Percentiles rank a stretch among this genome's conserved stretches.
Evolutionary conservation across 2,797 vertebrate genomes (phyloP).

Genomic region (Oceanodroma leucorhoa): DNA sequence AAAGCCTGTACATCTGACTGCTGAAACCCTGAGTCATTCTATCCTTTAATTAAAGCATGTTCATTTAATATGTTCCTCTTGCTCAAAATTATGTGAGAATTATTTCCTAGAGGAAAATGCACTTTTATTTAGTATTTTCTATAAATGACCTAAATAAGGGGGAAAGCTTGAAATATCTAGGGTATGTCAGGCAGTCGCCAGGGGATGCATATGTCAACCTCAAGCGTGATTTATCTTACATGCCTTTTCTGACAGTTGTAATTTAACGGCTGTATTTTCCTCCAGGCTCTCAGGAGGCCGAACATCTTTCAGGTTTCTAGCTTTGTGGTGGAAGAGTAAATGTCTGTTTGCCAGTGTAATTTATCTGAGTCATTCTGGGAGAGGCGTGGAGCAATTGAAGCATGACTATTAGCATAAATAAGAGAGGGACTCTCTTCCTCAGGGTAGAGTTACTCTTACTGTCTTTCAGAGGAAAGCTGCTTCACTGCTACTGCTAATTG

Average conservation of each 20-base stretch:
- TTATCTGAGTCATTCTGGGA: slow-evolving; percentile 78
- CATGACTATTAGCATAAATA: slow-evolving; percentile 1
- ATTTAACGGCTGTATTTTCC: slow-evolving; percentile 58
- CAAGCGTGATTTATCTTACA: slow-evolving; percentile 29
- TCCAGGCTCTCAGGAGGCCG: slow-evolving; percentile 8
- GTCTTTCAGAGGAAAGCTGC: neutral
- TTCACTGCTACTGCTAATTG: neutral
- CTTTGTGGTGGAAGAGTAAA: slow-evolving; percentile 21
- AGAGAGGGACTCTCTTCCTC: neutral
- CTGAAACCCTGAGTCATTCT: slow-evolving; percentile 34
- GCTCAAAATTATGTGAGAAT: neutral
- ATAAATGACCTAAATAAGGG: neutral
- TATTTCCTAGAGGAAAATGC: slow-evolving; percentile 24
- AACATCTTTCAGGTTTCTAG: slow-evolving; percentile 48
- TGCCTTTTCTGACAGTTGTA: slow-evolving; percentile 54
- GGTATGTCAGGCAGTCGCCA: slow-evolving; percentile 14
- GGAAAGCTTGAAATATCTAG: neutral
- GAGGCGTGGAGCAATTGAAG: slow-evolving; percentile 68
- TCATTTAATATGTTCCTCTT: slow-evolving; percentile 13
- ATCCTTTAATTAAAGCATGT: slow-evolving; percentile 28
- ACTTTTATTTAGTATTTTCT: neutral
- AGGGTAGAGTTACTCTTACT: neutral
- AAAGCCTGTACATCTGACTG: neutral
- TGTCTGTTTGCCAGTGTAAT: slow-evolving; percentile 16
- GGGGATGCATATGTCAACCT: slow-evolving; percentile 46